Conservation (phyloP, 2,888 invertebrate species). For the Agriopis leucophaearia region DNA sequence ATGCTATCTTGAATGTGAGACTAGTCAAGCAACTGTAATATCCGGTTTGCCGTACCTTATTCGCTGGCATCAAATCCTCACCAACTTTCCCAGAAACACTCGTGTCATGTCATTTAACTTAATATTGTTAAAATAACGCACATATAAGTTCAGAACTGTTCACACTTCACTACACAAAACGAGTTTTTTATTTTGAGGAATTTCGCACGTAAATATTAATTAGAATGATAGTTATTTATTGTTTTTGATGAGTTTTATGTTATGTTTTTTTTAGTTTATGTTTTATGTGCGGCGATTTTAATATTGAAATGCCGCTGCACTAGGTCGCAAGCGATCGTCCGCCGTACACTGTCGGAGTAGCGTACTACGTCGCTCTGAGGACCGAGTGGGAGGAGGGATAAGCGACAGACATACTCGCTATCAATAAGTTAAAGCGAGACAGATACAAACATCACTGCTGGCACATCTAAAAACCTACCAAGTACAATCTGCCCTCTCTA, state of each 20-base stretch:
- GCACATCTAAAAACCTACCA: conserved; percentile 75
- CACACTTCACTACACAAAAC: conserved; percentile 78
- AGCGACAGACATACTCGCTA: conserved; percentile 66
- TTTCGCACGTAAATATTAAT: conserved; percentile 27
- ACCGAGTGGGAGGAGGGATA: conserved; percentile 74
- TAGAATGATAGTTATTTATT: conserved; percentile 32
- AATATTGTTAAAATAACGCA: conserved; percentile 57
- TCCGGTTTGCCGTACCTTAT: conserved; percentile 83
- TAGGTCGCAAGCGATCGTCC: conserved; percentile 74
- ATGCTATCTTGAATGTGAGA: conserved; percentile 51
- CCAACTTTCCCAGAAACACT: conserved; percentile 52
- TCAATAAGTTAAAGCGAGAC: conserved; percentile 62
- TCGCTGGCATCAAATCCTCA: conserved; percentile 78
- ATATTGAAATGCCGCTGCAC: conserved; percentile 55
- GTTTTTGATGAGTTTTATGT: conserved; percentile 49
- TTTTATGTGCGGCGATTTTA: conserved; percentile 54
- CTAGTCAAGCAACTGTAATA: conserved; percentile 76
- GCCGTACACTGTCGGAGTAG: conserved; percentile 75
- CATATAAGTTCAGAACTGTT: conserved; percentile 63
- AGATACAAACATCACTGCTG: conserved; percentile 63
- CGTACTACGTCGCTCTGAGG: conserved; percentile 68
- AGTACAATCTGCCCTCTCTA: conserved; percentile 66
- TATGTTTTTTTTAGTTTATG: conserved; percentile 54
- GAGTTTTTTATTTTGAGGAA: conserved; percentile 33
- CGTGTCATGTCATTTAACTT: conserved; percentile 70